Percentiles rank a stretch among this genome's conserved stretches.
Evolutionary conservation across 37 sponge, comb jelly and placozoan genomes (phyloP).

Genomic region (Diacarnus erythraeanus): DNA sequence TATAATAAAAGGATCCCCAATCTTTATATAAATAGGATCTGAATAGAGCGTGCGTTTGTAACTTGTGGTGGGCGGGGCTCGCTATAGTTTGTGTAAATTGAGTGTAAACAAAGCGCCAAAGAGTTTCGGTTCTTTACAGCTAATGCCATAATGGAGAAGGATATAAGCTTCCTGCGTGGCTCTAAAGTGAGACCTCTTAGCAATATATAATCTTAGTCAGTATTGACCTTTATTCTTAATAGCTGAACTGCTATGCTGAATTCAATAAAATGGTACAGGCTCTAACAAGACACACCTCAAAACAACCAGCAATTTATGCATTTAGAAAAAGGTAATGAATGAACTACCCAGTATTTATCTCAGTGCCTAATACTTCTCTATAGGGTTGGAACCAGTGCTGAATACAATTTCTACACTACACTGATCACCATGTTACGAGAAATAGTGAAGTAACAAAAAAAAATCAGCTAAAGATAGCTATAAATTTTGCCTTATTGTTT

Average conservation of each 20-base stretch:
- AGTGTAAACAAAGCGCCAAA: no score
- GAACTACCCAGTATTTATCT: not conserved
- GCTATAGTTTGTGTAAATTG: not conserved
- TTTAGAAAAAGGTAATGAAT: not conserved
- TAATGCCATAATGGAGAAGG: constrained; percentile 21
- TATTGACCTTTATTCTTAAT: not conserved
- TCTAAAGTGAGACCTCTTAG: constrained; percentile 33
- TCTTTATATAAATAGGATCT: not conserved
- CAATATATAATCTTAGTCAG: not conserved
- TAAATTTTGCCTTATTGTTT: not conserved
- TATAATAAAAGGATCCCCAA: not conserved
- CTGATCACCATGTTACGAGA: constrained; percentile 41
- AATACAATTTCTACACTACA: constrained; percentile 57
- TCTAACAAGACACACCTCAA: constrained; percentile 9
- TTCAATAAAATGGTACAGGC: constrained; percentile 72
- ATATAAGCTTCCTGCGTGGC: constrained; percentile 50
- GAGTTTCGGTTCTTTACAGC: no score
- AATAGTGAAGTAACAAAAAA: constrained; percentile 39
- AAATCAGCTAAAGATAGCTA: no score
- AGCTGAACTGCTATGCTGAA: constrained; percentile 68
- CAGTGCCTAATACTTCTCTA: not conserved
- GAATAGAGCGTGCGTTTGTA: not conserved
- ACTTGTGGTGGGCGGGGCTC: constrained; percentile 9
- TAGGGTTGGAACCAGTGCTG: constrained; percentile 55
- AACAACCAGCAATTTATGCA: not conserved